Evolutionary conservation across 2,888 invertebrate species (phyloP).

Genomic region (Malacosoma neustria): DNA sequence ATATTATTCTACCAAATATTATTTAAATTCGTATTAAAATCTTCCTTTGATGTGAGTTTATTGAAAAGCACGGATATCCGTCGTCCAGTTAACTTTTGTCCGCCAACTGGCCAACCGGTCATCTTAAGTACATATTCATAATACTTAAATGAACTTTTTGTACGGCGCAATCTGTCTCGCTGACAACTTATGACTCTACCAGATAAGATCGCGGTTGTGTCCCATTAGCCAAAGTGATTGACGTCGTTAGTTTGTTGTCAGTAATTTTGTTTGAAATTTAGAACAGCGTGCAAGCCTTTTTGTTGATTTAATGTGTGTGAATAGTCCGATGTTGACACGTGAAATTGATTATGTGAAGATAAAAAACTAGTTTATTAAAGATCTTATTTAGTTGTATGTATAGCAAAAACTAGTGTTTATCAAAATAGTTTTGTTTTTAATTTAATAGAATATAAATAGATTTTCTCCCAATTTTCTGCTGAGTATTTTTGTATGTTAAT

Average conservation of each 20-base stretch:
- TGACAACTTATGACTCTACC: slow-evolving; percentile 57
- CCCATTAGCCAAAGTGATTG: slow-evolving; percentile 71
- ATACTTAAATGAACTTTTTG: slow-evolving; percentile 53
- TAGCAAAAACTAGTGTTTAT: too few species aligned
- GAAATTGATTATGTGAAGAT: slow-evolving; percentile 26
- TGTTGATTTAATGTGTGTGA: slow-evolving; percentile 31
- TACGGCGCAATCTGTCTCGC: slow-evolving; percentile 35
- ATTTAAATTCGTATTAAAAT: too few species aligned
- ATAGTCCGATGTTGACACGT: slow-evolving; percentile 44
- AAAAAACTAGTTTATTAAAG: neutral
- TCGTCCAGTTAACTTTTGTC: slow-evolving; percentile 43
- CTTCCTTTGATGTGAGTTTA: too few species aligned
- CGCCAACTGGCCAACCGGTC: slow-evolving; percentile 35
- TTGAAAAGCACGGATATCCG: slow-evolving; percentile 43
- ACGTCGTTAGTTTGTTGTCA: slow-evolving; percentile 66
- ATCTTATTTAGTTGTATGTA: too few species aligned
- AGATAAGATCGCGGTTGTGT: slow-evolving; percentile 58
- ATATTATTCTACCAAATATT: too few species aligned
- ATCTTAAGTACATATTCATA: slow-evolving; percentile 47
- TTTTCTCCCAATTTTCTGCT: too few species aligned
- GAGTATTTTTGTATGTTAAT: too few species aligned
- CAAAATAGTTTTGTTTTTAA: too few species aligned
- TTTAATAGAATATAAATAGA: too few species aligned
- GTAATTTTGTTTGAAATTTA: slow-evolving; percentile 71
- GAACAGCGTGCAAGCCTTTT: slow-evolving; percentile 41